Conservation (phyloP, 2,113 vertebrate genomes). For the Actenoides lindsayi region DNA sequence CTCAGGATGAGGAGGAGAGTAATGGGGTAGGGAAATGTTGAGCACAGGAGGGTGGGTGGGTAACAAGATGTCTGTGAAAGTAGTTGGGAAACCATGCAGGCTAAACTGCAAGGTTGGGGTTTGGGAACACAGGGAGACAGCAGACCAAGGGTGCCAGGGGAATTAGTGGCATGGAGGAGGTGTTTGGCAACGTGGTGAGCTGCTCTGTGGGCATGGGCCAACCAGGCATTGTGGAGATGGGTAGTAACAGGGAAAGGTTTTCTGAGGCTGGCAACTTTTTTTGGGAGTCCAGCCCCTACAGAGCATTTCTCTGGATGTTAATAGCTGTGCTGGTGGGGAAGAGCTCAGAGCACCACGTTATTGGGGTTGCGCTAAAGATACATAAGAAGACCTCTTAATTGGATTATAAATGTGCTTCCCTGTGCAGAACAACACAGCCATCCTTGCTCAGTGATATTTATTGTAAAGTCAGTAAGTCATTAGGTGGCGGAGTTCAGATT, state of each 20-base stretch:
- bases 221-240: neutral
- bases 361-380: neutral
- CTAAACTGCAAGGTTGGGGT: neutral
- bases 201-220: neutral
- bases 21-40: neutral
- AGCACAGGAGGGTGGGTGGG: rapidly evolving
- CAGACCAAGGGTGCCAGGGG: too few relatives aligned
- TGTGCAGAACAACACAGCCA: neutral
- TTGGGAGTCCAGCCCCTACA: rapidly evolving
- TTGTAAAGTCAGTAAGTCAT: slow-evolving; percentile 27
- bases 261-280: neutral
- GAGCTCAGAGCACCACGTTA: neutral
- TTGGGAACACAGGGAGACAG: neutral
- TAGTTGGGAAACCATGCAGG: neutral
- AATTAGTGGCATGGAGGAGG: neutral
- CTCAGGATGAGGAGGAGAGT: rapidly evolving
- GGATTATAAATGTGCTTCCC: neutral
- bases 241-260: neutral
- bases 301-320: neutral
- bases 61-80: neutral
- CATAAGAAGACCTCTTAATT: neutral
- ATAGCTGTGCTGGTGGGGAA: neutral
- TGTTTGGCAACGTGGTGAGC: neutral
- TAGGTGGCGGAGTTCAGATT: slow-evolving; percentile 46
- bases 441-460: slow-evolving; percentile 47